Evolutionary conservation across 2,113 vertebrate genomes (phyloP).

Genomic region (Amazona guildingii): DNA sequence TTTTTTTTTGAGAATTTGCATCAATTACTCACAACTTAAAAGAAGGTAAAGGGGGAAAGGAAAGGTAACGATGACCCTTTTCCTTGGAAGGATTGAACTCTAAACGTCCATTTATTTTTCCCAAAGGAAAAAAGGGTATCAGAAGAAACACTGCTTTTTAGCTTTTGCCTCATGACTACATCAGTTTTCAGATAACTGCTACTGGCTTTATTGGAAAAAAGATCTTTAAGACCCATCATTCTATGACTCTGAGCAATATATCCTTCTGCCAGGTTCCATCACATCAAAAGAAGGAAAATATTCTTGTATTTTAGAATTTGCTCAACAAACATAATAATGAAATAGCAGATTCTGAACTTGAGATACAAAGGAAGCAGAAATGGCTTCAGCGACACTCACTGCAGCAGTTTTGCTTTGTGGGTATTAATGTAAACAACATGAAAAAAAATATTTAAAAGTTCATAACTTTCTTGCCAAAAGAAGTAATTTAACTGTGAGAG

Average conservation of each 20-base stretch:
- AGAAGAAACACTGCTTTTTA: neutral
- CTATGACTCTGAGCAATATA: neutral
- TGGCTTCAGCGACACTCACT: neutral
- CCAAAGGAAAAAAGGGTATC: neutral
- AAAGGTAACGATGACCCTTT: neutral
- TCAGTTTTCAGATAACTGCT: neutral
- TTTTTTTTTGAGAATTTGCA: neutral
- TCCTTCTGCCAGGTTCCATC: neutral
- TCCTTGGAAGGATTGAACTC: neutral
- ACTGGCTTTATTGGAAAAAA: neutral
- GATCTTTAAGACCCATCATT: neutral
- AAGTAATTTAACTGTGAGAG: neutral
- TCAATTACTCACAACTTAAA: neutral
- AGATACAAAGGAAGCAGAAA: slow-evolving; percentile 10
- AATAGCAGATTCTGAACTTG: neutral
- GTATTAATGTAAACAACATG: neutral
- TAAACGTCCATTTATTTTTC: neutral
- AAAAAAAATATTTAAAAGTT: neutral
- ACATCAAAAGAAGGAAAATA: neutral
- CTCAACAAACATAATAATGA: slow-evolving; percentile 12
- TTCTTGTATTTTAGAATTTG: neutral
- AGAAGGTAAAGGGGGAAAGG: neutral
- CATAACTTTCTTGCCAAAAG: neutral
- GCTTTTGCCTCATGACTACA: neutral
- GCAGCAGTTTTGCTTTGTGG: neutral